These are phyloP conservation scores for Calcarius lapponicus DNA, from an alignment of 2,797 vertebrate genomes.

Conservation along the genomic window DNA sequence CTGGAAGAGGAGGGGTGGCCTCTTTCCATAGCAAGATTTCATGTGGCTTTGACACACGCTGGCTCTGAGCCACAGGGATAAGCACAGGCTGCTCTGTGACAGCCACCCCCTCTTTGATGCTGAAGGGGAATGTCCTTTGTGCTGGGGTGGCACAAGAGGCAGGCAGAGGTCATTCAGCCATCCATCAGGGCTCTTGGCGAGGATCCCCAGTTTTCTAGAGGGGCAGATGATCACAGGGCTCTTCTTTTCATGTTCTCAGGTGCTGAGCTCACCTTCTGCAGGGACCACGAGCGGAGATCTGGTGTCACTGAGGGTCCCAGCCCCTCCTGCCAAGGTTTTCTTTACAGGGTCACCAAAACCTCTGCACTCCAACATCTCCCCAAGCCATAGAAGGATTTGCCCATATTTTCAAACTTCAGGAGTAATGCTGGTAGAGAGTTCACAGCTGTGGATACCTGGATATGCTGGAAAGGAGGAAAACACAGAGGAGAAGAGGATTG, in stretches of 20 bases:
- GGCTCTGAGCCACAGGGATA: neutral
- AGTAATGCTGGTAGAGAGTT: neutral
- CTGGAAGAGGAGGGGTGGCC: neutral
- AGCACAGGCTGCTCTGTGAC: neutral
- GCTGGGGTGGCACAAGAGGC: neutral
- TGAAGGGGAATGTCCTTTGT: neutral
- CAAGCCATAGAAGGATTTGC: neutral
- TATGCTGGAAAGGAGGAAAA: neutral
- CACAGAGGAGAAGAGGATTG: neutral
- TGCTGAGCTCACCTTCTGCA: neutral
- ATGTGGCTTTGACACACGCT: fast-evolving
- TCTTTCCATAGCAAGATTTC: neutral
- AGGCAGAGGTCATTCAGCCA: neutral
- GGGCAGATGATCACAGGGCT: neutral
- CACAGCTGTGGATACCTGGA: neutral
- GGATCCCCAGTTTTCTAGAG: neutral
- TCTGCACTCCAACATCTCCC: neutral
- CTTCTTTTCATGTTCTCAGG: neutral
- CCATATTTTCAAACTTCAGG: neutral
- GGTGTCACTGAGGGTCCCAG: neutral
- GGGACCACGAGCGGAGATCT: neutral
- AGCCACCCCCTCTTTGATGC: neutral
- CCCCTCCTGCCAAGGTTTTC: neutral
- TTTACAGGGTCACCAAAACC: neutral
- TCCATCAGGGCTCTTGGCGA: neutral